Conservation (phyloP, 2,888 invertebrate species). For the Gari tellinella region DNA sequence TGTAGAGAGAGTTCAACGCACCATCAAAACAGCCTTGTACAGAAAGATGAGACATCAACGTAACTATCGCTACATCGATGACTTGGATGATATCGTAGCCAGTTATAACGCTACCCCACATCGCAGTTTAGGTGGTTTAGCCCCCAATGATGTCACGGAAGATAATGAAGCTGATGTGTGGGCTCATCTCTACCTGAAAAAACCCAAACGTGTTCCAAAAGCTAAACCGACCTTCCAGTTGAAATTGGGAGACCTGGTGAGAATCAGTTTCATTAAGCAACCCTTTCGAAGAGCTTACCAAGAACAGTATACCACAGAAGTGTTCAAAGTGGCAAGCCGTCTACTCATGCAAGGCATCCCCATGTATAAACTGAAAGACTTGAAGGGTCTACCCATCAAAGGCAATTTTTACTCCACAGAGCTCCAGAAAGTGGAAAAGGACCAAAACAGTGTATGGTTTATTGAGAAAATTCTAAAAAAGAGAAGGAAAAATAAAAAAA, state of each 20-base stretch:
- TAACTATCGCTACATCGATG: constrained; percentile 45
- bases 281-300: constrained; percentile 51
- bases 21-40: constrained; percentile 33
- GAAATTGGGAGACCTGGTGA: constrained; percentile 38
- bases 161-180: constrained; percentile 51
- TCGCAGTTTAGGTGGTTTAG: constrained; percentile 29
- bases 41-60: constrained; percentile 45
- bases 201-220: background rate
- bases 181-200: constrained; percentile 50
- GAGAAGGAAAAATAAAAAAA: constrained; percentile 18
- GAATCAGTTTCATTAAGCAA: constrained; percentile 44
- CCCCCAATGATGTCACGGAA: constrained; percentile 42
- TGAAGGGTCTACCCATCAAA: constrained; percentile 16
- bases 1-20: constrained; percentile 24
- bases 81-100: constrained; percentile 27
- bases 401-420: constrained; percentile 35
- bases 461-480: constrained; percentile 30
- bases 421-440: constrained; percentile 46
- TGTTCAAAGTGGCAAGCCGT: constrained; percentile 25
- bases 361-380: constrained; percentile 25
- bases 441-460: constrained; percentile 37
- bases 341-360: constrained; percentile 35
- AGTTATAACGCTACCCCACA: constrained; percentile 48
- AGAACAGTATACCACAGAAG: constrained; percentile 50
- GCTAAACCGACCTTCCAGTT: constrained; percentile 34